Percentiles rank a stretch among this genome's conserved stretches.
These are phyloP conservation scores for Tinea pellionella DNA, from an alignment of 2,888 invertebrate genomes.

Conservation along the genomic window DNA sequence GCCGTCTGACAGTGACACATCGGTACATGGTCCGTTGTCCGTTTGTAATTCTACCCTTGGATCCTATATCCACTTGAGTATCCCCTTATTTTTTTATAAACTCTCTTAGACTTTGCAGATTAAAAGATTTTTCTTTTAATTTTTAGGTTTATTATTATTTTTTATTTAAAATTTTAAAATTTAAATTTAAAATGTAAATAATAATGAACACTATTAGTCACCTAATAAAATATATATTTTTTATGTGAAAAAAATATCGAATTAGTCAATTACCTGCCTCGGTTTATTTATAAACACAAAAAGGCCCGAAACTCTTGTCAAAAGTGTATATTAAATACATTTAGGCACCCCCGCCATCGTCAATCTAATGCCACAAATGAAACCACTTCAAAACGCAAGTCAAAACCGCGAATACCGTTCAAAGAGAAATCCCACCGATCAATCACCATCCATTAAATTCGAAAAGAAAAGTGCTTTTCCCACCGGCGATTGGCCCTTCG, in stretches of 20 bases:
- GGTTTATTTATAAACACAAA: neutral
- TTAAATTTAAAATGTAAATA: no score
- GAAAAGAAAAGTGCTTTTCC: constrained; percentile 69
- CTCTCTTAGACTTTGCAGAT: constrained; percentile 11
- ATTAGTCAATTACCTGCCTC: constrained; percentile 3
- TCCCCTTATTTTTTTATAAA: constrained; percentile 3
- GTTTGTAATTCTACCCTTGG: constrained; percentile 62
- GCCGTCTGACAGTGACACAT: constrained; percentile 68
- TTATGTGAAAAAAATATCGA: neutral
- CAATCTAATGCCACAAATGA: constrained; percentile 36
- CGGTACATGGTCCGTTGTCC: constrained; percentile 63
- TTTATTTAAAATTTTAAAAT: no score
- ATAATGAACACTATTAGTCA: no score
- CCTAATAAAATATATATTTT: neutral
- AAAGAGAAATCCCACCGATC: constrained; percentile 41
- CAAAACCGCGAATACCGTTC: constrained; percentile 60
- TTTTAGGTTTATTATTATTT: neutral
- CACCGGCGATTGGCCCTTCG: constrained; percentile 57
- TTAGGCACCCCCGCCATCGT: constrained; percentile 15
- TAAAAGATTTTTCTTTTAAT: neutral
- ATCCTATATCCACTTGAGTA: constrained; percentile 22
- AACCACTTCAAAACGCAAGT: constrained; percentile 51
- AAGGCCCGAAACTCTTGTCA: constrained; percentile 2
- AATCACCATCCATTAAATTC: constrained; percentile 70
- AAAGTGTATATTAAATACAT: constrained; percentile 9